These are phyloP conservation scores for Brachyptera risi DNA, from an alignment of 2,888 invertebrate genomes.

Conservation along the genomic window DNA sequence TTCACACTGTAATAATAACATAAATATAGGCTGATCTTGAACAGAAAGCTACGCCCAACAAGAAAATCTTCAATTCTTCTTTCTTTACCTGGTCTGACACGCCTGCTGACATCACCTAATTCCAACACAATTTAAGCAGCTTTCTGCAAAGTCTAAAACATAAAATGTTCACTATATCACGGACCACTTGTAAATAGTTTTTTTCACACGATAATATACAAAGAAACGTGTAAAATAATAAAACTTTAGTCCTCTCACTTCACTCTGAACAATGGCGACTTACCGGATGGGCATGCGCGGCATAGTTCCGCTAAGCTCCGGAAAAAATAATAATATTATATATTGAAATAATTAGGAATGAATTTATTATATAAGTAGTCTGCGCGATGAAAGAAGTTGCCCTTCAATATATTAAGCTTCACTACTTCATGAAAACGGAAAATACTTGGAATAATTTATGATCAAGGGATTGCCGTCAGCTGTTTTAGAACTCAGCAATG, in stretches of 20 bases:
- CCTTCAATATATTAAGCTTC: no score
- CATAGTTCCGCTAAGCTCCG: no score
- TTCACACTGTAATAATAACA: neutral
- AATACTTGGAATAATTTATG: no score
- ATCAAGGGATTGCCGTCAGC: no score
- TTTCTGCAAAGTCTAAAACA: slow-evolving; percentile 31
- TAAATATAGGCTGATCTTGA: slow-evolving; percentile 13
- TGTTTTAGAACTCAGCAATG: no score
- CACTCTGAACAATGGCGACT: slow-evolving; percentile 33
- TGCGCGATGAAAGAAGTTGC: no score
- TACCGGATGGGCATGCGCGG: slow-evolving; percentile 7
- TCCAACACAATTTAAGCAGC: slow-evolving; percentile 32
- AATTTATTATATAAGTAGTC: no score
- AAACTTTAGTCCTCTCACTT: slow-evolving; percentile 33
- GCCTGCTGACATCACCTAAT: slow-evolving; percentile 73
- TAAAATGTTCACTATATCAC: slow-evolving; percentile 29
- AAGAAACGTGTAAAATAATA: slow-evolving; percentile 34
- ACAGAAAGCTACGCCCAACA: slow-evolving; percentile 38
- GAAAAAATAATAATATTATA: neutral
- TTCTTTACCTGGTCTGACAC: slow-evolving; percentile 80
- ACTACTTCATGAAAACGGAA: no score
- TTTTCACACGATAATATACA: slow-evolving; percentile 28
- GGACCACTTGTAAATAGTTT: slow-evolving; percentile 26
- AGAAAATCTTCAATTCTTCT: slow-evolving; percentile 46
- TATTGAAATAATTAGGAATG: neutral